Base-by-base conservation (phyloP, 2,113 vertebrate species). In the Fukomys damarensis region DNA sequence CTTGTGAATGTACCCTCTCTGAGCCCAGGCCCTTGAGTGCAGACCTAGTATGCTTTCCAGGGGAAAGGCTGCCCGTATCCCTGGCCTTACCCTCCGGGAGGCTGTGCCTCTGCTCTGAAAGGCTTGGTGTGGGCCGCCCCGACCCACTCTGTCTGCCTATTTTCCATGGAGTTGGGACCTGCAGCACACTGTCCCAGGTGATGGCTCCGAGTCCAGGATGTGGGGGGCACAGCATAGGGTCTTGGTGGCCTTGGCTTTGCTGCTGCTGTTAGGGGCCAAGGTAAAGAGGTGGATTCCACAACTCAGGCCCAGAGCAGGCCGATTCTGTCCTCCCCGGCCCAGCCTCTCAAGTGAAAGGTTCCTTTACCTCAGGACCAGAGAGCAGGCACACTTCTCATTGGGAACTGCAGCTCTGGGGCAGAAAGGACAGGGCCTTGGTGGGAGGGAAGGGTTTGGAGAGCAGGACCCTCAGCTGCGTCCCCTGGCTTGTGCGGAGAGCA, bases 61-160 rank as follows among this genome's bases (percentile, higher is more conserved):
- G 41, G 9, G 76, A 66, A 93, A 68, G 82, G 54, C 86, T 52
- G 59, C 84, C 61, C 86, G 41, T n/a, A 58, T 32, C 89, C 54
- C 79, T 70, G 26, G 63, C 12, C 76, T 63, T 43, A 16, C 8
- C 63, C 30, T 41, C 58, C 58, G 70, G 74, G 86, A 70, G 74
- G 86, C 91, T 28, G 30, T 84, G 85, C 82, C 91, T 94, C 43
- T 83, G 83, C 91, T 94, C 43, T 83, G 83, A 59, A 83, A 68
- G 72, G 87, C 66, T 43, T 61, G 59, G 54, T 22, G 4, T 11
- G 74, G 38, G n/a, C 74, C 59, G 63, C 26, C 65, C 3, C 28
- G 58, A n/a, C 13, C 19, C 28, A 28, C 83, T 35, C 19, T 2
- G 85, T 46, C 30, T 43, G 17, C 41, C 65, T 10, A 0, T 22